These are phyloP conservation scores for Zaprionus nigranus DNA, from an alignment of 1,140 invertebrate species.

Conservation along the genomic window DNA sequence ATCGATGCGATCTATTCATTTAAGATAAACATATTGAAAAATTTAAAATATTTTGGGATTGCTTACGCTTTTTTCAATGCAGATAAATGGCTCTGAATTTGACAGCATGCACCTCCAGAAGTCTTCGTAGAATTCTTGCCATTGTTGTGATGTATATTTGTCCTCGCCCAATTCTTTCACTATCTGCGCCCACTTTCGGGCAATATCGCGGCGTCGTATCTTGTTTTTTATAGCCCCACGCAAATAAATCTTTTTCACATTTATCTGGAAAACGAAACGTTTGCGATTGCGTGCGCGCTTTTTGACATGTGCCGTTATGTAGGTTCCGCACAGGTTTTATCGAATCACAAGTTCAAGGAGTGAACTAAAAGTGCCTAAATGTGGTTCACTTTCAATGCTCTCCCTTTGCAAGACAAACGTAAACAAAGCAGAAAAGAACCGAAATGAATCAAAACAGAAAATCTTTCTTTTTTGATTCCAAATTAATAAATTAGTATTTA, in stretches of 20 bases:
- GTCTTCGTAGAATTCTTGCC: constrained; percentile 14
- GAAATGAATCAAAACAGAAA: background rate
- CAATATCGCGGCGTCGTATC: constrained; percentile 18
- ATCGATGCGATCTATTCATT: too few relatives aligned
- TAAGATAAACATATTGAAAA: background rate
- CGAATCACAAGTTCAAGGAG: background rate
- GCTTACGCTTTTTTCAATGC: constrained; percentile 14
- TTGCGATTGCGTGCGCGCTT: background rate
- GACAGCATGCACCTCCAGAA: constrained; percentile 28
- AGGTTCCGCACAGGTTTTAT: background rate
- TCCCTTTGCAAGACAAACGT: background rate
- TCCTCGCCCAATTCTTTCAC: constrained; percentile 12
- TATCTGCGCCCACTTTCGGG: constrained; percentile 25
- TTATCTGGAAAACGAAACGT: background rate
- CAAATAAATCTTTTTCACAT: background rate
- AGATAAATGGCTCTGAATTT: constrained; percentile 4
- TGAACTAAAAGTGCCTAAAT: background rate
- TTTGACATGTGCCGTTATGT: constrained; percentile 36
- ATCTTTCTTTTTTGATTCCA: background rate
- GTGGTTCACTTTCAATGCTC: background rate
- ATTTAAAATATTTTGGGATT: background rate
- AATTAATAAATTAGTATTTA: background rate
- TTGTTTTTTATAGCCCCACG: background rate
- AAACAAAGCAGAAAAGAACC: background rate
- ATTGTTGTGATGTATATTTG: constrained; percentile 12